phyloP scores from a whole-genome alignment of 2,888 invertebrate species.

The Ligdia adustata region DNA sequence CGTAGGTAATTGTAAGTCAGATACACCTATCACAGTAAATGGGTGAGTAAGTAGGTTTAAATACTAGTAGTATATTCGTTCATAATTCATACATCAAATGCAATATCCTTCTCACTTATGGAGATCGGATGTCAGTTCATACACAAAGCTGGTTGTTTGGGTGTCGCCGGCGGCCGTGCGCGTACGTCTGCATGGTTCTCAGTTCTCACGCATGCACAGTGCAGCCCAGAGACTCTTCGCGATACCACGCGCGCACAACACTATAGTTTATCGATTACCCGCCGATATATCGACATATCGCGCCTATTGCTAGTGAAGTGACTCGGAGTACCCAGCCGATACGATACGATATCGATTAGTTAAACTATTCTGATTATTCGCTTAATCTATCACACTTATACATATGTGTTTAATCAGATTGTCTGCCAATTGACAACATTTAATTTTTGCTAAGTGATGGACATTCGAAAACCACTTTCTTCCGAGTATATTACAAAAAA shows the following conservation, averaged over 20 bases:
- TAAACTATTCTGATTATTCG: too few species aligned
- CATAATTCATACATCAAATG: constrained; percentile 1
- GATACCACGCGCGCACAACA: constrained; percentile 50
- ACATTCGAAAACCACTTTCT: too few species aligned
- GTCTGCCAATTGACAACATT: too few species aligned
- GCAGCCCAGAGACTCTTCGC: constrained; percentile 49
- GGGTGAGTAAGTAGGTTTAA: too few species aligned
- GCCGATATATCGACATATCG: constrained; percentile 35
- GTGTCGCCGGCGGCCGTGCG: constrained; percentile 40
- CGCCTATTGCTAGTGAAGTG: constrained; percentile 35
- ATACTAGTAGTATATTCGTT: too few species aligned
- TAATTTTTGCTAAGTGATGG: too few species aligned
- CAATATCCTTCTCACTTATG: constrained; percentile 16
- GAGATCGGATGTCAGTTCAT: constrained; percentile 45
- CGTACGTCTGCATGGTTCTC: constrained; percentile 40
- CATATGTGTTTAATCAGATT: too few species aligned
- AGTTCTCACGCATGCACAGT: constrained; percentile 59
- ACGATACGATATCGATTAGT: too few species aligned
- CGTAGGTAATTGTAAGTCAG: too few species aligned
- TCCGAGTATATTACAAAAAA: too few species aligned
- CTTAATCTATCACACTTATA: too few species aligned
- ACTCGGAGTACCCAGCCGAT: constrained; percentile 51
- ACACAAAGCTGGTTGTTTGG: constrained; percentile 57
- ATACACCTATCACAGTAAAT: too few species aligned
- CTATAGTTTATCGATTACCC: constrained; percentile 26